phyloP scores from a whole-genome alignment of 1,140 invertebrate species.

The Philotrypesis tridentata region DNA sequence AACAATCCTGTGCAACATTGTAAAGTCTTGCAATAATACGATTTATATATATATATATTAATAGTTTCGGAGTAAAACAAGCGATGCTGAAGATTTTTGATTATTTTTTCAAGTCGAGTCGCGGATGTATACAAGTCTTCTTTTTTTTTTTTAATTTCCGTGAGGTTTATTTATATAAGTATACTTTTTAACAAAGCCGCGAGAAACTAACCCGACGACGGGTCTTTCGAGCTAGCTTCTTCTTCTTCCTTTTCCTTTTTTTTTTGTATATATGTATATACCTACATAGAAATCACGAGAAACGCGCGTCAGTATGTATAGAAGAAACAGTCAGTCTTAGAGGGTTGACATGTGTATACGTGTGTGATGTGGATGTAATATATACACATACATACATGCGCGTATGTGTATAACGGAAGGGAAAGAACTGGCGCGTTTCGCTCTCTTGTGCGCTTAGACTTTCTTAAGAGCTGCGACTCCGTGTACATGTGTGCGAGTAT shows the following conservation, averaged over 20 bases:
- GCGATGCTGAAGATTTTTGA: background rate
- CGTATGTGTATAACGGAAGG: too few species aligned
- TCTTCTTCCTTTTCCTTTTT: too few species aligned
- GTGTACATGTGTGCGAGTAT: too few species aligned
- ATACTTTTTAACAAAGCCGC: background rate
- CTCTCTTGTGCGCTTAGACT: too few species aligned
- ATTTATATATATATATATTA: too few species aligned
- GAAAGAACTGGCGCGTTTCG: background rate
- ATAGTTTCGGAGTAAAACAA: too few species aligned
- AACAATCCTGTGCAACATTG: too few species aligned
- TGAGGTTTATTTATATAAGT: background rate
- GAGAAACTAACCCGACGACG: background rate
- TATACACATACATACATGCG: too few species aligned
- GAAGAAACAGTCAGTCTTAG: slow-evolving; percentile 61
- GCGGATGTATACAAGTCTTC: slow-evolving; percentile 17
- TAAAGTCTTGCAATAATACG: too few species aligned
- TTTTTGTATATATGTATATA: too few species aligned
- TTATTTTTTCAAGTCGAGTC: background rate
- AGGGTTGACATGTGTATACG: slow-evolving; percentile 44
- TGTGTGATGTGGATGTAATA: background rate
- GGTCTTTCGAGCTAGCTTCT: too few species aligned
- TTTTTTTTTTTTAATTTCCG: slow-evolving; percentile 21
- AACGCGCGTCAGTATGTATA: slow-evolving; percentile 26
- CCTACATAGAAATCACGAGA: slow-evolving; percentile 29
- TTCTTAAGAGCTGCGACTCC: too few species aligned